Conservation (phyloP, 2,113 vertebrate genomes). For the Embiotoca jacksoni region DNA sequence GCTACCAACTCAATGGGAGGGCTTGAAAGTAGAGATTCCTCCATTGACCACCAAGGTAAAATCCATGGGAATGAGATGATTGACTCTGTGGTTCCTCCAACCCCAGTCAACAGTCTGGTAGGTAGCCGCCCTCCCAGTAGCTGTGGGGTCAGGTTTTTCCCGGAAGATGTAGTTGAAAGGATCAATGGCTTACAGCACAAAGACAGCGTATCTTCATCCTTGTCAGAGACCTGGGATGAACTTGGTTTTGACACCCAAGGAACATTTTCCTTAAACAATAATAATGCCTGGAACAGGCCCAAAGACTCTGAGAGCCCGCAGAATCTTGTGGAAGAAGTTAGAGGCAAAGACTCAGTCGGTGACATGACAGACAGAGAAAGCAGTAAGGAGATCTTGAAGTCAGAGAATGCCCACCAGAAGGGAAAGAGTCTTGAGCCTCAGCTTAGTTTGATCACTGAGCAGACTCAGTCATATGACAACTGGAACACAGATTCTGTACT, state of each 20-base stretch:
- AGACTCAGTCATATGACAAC: constrained; percentile 61
- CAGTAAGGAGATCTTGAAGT: constrained; percentile 33
- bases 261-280: constrained; percentile 59
- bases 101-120: constrained; percentile 91
- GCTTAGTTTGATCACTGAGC: constrained; percentile 75
- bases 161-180: constrained; percentile 87
- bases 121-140: constrained; percentile 88
- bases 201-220: constrained; percentile 80
- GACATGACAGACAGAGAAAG: constrained; percentile 36
- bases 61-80: constrained; percentile 73
- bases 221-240: constrained; percentile 90
- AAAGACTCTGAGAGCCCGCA: constrained; percentile 72
- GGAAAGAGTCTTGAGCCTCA: constrained; percentile 70
- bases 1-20: constrained; percentile 76
- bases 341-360: constrained; percentile 21
- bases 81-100: constrained; percentile 88
- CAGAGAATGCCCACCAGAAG: constrained; percentile 34
- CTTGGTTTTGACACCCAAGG: constrained; percentile 86
- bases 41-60: constrained; percentile 63
- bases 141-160: constrained; percentile 85
- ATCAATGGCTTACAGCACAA: constrained; percentile 82
- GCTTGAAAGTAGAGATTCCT: constrained; percentile 57
- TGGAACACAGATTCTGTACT: constrained; percentile 62
- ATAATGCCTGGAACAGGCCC: constrained; percentile 83
- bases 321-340: constrained; percentile 56